Conservation (phyloP, 2,113 vertebrate species). For the Thryonomys swinderianus region DNA sequence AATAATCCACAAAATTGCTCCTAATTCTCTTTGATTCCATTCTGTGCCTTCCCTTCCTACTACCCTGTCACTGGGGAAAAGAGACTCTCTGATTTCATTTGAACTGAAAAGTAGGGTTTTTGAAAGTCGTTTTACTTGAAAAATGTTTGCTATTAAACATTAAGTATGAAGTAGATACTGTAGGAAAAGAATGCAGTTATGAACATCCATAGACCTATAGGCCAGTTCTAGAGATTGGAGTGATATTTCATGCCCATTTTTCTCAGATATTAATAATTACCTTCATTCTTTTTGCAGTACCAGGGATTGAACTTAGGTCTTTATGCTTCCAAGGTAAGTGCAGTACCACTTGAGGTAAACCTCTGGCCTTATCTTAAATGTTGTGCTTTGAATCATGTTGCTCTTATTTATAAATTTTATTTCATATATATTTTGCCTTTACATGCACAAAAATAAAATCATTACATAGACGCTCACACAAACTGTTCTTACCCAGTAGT, state of each 20-base stretch:
- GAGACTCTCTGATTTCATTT: neutral
- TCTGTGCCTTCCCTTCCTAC: neutral
- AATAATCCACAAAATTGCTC: neutral
- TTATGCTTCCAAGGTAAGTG: too few species aligned
- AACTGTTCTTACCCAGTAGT: neutral
- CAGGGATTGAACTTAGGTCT: too few species aligned
- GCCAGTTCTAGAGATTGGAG: neutral
- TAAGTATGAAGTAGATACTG: neutral
- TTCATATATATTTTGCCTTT: neutral
- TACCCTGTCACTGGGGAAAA: neutral
- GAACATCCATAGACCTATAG: neutral
- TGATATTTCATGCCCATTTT: neutral
- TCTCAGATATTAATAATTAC: neutral
- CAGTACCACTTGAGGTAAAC: too few species aligned
- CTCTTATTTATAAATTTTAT: constrained; percentile 19
- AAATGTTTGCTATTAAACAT: constrained; percentile 26
- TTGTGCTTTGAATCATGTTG: neutral
- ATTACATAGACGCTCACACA: neutral
- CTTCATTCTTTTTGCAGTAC: neutral
- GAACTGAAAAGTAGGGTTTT: constrained; percentile 6
- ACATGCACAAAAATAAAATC: neutral
- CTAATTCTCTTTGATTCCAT: neutral
- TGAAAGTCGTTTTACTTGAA: neutral
- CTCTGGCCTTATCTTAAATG: neutral
- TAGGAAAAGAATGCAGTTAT: neutral